phyloP scores from a whole-genome alignment of 2,797 vertebrate species.

The Sebastes taczanowskii region DNA sequence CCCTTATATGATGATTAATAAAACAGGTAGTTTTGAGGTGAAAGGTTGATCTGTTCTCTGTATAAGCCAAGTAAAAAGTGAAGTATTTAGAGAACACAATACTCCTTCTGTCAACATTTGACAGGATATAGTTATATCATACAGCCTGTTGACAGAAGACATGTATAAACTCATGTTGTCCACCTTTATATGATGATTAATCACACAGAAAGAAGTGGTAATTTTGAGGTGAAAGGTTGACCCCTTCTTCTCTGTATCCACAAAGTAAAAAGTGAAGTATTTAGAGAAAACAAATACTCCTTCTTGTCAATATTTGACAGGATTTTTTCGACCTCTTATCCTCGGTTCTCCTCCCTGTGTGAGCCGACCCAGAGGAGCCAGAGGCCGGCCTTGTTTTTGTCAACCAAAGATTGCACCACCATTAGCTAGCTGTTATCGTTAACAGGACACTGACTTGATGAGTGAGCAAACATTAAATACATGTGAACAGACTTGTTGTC shows the following conservation, averaged over 20 bases:
- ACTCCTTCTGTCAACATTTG: no score
- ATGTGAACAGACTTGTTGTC: neutral
- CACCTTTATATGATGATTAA: neutral
- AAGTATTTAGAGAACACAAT: no score
- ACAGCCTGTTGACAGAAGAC: neutral
- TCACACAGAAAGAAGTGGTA: neutral
- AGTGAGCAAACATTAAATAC: neutral
- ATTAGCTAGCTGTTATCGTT: neutral
- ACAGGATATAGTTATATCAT: no score
- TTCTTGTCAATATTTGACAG: neutral
- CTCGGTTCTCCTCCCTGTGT: slow-evolving; percentile 23
- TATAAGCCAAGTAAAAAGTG: no score
- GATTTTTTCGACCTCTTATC: neutral
- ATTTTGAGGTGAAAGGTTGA: neutral
- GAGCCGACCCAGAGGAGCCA: slow-evolving; percentile 48
- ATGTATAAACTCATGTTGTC: neutral
- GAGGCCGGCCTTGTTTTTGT: slow-evolving; percentile 67
- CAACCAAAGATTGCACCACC: slow-evolving; percentile 52
- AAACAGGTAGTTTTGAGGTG: neutral
- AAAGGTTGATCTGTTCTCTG: no score
- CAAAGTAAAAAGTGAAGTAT: neutral
- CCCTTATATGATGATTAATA: neutral
- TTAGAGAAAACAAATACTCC: neutral
- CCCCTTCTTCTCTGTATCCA: fast-evolving
- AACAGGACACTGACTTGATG: neutral